Evolutionary conservation across 1,140 invertebrate species (phyloP).

Genomic region (Zaprionus gabonicus): DNA sequence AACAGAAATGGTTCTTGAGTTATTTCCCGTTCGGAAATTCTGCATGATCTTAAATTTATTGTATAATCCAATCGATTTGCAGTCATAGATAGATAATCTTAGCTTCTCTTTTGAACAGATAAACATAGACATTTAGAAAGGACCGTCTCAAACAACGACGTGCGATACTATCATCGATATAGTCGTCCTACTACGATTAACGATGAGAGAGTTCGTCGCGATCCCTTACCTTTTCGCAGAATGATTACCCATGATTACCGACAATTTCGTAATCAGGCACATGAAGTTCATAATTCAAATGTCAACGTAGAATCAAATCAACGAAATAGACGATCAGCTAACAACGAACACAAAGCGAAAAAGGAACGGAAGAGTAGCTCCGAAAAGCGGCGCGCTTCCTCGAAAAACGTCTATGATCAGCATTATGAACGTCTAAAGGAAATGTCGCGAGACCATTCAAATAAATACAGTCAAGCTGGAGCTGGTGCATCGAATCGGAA

Average conservation of each 20-base stretch:
- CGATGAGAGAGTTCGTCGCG: slow-evolving; percentile 5
- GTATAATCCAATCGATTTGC: too few relatives aligned
- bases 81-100: neutral
- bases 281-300: neutral
- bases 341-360: neutral
- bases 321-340: neutral
- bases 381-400: neutral
- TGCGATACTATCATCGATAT: neutral
- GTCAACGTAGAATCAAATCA: slow-evolving; percentile 1
- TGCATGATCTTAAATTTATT: too few relatives aligned
- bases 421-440: neutral
- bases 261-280: neutral
- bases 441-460: neutral
- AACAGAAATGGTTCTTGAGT: too few relatives aligned
- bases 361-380: neutral
- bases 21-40: too few relatives aligned
- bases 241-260: slow-evolving; percentile 31
- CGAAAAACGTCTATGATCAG: neutral
- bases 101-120: neutral
- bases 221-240: slow-evolving; percentile 22
- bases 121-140: neutral
- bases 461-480: neutral
- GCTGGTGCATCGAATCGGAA: neutral
- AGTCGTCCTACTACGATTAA: neutral
- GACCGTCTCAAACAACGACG: neutral